Evolutionary conservation across 1,140 invertebrate species (phyloP), one percentile per base, ranked within the genome.

Genomic region (Dufourea novaeangliae): DNA sequence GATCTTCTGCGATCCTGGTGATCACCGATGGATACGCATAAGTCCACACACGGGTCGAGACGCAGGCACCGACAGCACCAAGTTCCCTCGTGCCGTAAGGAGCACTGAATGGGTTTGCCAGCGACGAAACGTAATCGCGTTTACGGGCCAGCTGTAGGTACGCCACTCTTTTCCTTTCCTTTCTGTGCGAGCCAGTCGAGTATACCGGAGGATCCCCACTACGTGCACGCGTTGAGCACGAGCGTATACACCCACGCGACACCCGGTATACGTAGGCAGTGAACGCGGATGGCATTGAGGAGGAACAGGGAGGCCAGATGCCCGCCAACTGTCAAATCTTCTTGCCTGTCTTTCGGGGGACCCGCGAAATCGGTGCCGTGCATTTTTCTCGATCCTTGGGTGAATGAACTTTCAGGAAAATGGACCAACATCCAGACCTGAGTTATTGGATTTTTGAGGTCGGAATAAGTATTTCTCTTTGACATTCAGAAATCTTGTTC

Each of bases 31-130:
- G 25, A 56, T 27, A 20, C 63, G 46, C 50, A 12, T 57, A 22
- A 17, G 6, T 20, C 25, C 3, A 8, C 71, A n/a, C n/a, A n/a
- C n/a, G n/a, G n/a, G 73, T 66, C 61, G 37, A 11, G 34, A 52
- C 66, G 22, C 46, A 50, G 61, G 52, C 46, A 54, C 50, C 74
- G 63, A 32, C 74, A 22, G 68, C 56, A 84, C 82, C 82, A 80
- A 70, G 78, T 83, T 70, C 72, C 70, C 69, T 69, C 68, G 83
- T 84, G 82, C 78, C 78, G 83, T 84, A 79, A 84, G 82, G 76
- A 84, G 78, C 73, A 85, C 83, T 84, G 82, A 85, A 85, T 85
- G 83, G 72, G 63, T 84, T 80, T 75, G 82, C 78, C 83, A 85
- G 78, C 76, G 63, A 68, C 78, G 78, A 84, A 84, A 85, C 82